Conservation (phyloP, 2,113 vertebrate genomes). For the Xyliphius kryptos region DNA sequence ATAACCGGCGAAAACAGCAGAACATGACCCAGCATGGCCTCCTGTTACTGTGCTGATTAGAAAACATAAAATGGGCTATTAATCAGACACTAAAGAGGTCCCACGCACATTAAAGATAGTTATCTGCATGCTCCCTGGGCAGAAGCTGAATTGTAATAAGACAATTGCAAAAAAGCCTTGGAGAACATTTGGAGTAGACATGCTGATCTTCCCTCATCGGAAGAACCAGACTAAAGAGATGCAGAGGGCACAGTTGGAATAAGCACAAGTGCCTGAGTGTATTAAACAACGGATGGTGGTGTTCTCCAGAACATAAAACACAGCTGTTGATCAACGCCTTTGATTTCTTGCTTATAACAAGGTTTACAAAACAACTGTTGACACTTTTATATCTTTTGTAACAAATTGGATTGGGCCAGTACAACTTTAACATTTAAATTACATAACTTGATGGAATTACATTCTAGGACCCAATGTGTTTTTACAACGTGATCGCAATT, state of each 20-base stretch:
- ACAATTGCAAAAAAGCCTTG: not conserved
- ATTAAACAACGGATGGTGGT: not conserved
- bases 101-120: not conserved
- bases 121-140: slow-evolving; percentile 10
- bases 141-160: slow-evolving; percentile 1
- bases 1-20: not conserved
- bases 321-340: not conserved
- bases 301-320: not conserved
- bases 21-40: not conserved
- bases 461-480: no score
- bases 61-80: slow-evolving; percentile 15
- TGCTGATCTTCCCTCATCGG: slow-evolving; percentile 5
- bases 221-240: not conserved
- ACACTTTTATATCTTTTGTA: no score
- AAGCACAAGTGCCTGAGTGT: not conserved
- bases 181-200: not conserved
- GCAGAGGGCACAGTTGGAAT: slow-evolving; percentile 1
- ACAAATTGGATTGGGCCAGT: no score
- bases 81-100: slow-evolving; percentile 12
- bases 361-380: no score
- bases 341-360: no score
- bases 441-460: no score
- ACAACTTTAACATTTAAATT: no score
- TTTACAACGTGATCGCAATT: no score
- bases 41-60: slow-evolving; percentile 15